Evolutionary conservation across 2,888 invertebrate genomes (phyloP).

Genomic region (Drosophila nr. perissopoda): DNA sequence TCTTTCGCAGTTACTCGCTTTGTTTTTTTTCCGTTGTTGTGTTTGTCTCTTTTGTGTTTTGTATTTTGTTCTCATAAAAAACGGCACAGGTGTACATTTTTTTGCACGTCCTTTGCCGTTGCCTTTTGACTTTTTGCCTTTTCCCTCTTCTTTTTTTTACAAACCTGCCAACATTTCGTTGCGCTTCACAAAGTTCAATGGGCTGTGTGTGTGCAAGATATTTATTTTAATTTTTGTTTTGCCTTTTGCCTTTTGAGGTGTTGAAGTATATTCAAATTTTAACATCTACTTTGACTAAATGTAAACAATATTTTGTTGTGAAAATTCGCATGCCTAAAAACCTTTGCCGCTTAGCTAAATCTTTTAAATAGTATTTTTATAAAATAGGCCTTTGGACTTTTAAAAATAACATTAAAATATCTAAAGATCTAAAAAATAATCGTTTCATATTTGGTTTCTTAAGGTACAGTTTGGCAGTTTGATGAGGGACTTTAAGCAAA

Average conservation of each 20-base stretch:
- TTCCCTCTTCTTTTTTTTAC: constrained; percentile 34
- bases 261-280: constrained; percentile 58
- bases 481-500: too few relatives aligned
- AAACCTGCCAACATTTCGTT: constrained; percentile 76
- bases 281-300: background rate
- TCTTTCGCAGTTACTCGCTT: constrained; percentile 53
- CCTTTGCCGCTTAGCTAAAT: background rate
- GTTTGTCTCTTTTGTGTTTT: constrained; percentile 63
- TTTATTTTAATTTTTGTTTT: constrained; percentile 10
- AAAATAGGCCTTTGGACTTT: background rate
- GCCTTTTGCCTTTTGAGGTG: constrained; percentile 51
- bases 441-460: background rate
- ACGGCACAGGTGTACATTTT: constrained; percentile 80
- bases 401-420: background rate
- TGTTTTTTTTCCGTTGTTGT: constrained; percentile 31
- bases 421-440: background rate
- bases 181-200: constrained; percentile 81
- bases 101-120: constrained; percentile 78
- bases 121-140: constrained; percentile 52
- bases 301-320: constrained; percentile 1
- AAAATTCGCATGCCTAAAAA: background rate
- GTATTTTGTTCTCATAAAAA: constrained; percentile 61
- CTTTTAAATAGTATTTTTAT: background rate
- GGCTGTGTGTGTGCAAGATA: constrained; percentile 36
- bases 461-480: background rate